A percentile compares a stretch with the other conserved stretches of the same genome.
These are phyloP conservation scores for Octodonta nipae DNA, from an alignment of 2,888 invertebrate genomes.

Conservation along the genomic window DNA sequence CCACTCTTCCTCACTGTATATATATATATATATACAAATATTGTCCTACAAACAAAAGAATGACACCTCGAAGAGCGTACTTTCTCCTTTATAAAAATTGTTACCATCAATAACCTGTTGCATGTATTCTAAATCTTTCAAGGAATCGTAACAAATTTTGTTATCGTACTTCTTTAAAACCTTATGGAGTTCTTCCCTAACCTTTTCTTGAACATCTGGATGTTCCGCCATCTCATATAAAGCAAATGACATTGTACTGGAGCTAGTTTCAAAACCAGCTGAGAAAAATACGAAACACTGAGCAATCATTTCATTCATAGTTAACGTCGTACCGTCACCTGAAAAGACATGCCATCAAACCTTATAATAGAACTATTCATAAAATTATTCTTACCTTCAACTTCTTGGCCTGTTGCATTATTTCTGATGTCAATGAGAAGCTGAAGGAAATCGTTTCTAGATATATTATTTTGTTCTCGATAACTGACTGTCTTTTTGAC, in stretches of 20 bases:
- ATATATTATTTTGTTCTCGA: conserved; percentile 33
- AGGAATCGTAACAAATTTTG: conserved; percentile 16
- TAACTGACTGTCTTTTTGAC: conserved; percentile 34
- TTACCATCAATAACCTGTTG: conserved; percentile 17
- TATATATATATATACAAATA: too few relatives aligned
- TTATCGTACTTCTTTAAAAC: conserved; percentile 14
- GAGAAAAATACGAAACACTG: conserved; percentile 18
- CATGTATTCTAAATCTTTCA: conserved; percentile 17
- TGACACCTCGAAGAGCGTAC: too few relatives aligned
- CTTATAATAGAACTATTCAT: too few relatives aligned
- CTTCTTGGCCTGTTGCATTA: too few relatives aligned
- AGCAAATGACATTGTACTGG: conserved; percentile 18
- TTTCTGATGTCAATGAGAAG: conserved; percentile 28
- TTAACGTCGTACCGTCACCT: conserved; percentile 10
- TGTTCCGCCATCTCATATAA: conserved; percentile 14
- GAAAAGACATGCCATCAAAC: neutral
- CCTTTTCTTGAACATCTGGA: conserved; percentile 14
- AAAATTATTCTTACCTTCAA: too few relatives aligned
- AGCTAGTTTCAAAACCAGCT: conserved; percentile 19
- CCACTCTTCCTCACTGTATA: too few relatives aligned
- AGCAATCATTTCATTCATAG: conserved; percentile 13
- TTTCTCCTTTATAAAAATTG: too few relatives aligned
- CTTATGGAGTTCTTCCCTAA: conserved; percentile 13
- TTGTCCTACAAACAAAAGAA: too few relatives aligned
- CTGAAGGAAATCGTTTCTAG: conserved; percentile 41